phyloP scores from a whole-genome alignment of 92 coral and sea anemone species.

The Bergia puertoricense region DNA sequence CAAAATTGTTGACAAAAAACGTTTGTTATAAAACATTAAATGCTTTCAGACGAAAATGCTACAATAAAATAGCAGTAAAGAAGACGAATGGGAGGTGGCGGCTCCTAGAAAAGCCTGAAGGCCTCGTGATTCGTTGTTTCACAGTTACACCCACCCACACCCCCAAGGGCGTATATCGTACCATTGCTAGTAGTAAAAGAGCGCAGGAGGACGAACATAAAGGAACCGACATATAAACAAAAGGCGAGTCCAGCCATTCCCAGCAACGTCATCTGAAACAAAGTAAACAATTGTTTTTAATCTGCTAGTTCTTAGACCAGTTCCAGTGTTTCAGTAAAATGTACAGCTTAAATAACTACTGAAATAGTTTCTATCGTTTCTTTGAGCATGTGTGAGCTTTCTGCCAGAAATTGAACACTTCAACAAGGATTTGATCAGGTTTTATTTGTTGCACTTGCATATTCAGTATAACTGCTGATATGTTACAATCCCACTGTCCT shows the following conservation, averaged over 20 bases:
- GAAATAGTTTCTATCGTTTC: not conserved
- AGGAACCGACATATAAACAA: not conserved
- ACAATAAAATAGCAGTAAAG: not conserved
- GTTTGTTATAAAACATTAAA: not conserved
- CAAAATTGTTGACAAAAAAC: too few species aligned
- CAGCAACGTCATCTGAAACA: constrained; percentile 11
- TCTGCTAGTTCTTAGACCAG: not conserved
- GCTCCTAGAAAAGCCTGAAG: too few species aligned
- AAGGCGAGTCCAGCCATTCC: constrained; percentile 24
- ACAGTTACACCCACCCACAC: not conserved
- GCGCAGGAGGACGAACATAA: constrained; percentile 7
- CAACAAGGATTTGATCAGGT: too few species aligned
- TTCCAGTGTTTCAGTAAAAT: not conserved
- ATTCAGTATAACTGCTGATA: too few species aligned
- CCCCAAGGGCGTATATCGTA: not conserved
- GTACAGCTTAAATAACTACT: not conserved
- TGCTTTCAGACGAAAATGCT: not conserved
- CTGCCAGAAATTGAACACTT: too few species aligned
- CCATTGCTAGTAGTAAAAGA: constrained; percentile 16
- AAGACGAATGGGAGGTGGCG: not conserved
- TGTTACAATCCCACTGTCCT: too few species aligned
- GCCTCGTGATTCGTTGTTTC: not conserved
- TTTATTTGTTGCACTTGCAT: too few species aligned
- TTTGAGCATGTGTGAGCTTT: too few species aligned
- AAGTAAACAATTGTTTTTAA: not conserved